Conservation (phyloP, 2,888 invertebrate genomes). For the Dysmachus trigonus region DNA sequence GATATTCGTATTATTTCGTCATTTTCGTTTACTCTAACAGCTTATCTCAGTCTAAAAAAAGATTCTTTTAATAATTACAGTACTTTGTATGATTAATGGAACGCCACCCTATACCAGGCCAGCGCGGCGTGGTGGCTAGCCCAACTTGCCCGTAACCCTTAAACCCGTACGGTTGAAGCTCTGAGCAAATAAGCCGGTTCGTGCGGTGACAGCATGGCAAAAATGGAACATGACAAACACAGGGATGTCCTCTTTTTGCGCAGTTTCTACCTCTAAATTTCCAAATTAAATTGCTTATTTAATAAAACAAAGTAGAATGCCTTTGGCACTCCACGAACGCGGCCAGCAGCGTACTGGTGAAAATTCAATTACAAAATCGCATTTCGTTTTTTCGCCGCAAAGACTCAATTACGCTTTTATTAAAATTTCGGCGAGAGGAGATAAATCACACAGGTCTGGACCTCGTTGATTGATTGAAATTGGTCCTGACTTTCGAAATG, state of each 20-base stretch:
- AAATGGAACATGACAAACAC: neutral
- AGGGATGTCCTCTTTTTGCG: neutral
- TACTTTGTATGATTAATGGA: neutral
- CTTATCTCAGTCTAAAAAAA: neutral
- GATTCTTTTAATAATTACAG: neutral
- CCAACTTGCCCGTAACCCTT: neutral
- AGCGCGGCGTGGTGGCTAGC: neutral
- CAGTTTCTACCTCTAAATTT: neutral
- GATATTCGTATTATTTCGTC: neutral
- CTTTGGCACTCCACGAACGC: neutral
- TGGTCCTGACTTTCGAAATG: slow-evolving; percentile 22
- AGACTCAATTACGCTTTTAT: slow-evolving; percentile 22
- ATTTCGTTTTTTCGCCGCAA: slow-evolving; percentile 9
- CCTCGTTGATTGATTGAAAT: slow-evolving; percentile 32
- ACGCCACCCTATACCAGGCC: neutral
- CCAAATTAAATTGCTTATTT: neutral
- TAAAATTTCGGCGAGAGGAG: slow-evolving; percentile 9
- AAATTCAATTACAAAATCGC: slow-evolving; percentile 17
- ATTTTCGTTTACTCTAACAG: neutral
- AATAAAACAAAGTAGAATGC: neutral
- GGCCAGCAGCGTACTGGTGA: neutral
- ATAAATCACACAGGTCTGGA: slow-evolving; percentile 13
- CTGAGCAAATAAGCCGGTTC: neutral
- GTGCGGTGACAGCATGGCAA: neutral
- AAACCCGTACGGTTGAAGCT: neutral